Conservation (phyloP, 1,140 invertebrate genomes). For the Drosophila elegans region DNA sequence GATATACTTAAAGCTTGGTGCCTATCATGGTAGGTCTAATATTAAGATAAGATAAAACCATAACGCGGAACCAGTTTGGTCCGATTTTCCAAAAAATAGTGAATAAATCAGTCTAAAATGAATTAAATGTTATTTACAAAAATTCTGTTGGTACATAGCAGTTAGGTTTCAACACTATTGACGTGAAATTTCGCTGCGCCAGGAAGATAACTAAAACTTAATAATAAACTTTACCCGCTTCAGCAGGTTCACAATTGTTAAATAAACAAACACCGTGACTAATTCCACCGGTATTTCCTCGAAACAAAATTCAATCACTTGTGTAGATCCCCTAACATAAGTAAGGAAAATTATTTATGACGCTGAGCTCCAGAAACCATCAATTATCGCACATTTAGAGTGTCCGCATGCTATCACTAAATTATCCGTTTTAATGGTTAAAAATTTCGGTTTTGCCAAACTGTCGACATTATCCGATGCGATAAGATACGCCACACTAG, state of each 20-base stretch:
- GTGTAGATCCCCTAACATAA: constrained; percentile 45
- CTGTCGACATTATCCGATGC: constrained; percentile 17
- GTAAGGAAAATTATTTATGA: constrained; percentile 6
- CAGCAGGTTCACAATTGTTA: too few species aligned
- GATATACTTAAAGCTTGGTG: not conserved
- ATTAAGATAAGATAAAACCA: not conserved
- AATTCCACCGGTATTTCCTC: constrained; percentile 53
- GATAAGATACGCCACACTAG: constrained; percentile 55
- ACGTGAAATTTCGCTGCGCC: too few species aligned
- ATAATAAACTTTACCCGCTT: too few species aligned
- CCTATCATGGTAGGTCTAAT: not conserved
- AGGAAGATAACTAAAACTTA: too few species aligned
- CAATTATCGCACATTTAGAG: constrained; percentile 60
- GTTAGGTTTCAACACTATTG: too few species aligned
- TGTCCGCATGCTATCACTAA: constrained; percentile 54
- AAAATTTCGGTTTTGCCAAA: constrained; percentile 37
- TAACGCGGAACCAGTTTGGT: not conserved
- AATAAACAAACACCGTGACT: constrained; percentile 29
- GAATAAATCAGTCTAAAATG: not conserved
- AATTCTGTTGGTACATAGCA: too few species aligned
- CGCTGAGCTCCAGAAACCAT: constrained; percentile 36
- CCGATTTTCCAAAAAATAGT: not conserved
- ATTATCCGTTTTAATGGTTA: constrained; percentile 54
- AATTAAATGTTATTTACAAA: too few species aligned
- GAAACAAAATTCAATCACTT: constrained; percentile 22